Evolutionary conservation across 2,888 invertebrate species (phyloP).

Genomic region (Amorpha juglandis): DNA sequence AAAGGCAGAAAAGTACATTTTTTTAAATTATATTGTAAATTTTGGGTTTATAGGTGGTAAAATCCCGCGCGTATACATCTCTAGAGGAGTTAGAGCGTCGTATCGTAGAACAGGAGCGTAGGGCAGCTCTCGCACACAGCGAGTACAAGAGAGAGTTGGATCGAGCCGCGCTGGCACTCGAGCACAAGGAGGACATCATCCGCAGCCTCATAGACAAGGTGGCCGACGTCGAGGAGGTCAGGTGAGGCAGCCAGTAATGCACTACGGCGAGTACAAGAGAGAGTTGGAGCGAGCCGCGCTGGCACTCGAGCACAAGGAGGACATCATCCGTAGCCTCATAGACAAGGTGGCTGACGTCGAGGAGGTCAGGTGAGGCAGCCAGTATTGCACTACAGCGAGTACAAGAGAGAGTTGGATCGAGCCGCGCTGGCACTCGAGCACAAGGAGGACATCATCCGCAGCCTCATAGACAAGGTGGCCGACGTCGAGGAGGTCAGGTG

Average conservation of each 20-base stretch:
- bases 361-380: conserved; percentile 62
- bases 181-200: conserved; percentile 76
- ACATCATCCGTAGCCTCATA: conserved; percentile 72
- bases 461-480: conserved; percentile 76
- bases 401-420: conserved; percentile 67
- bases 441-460: conserved; percentile 74
- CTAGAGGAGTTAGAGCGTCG: conserved; percentile 78
- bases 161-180: conserved; percentile 61
- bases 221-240: conserved; percentile 75
- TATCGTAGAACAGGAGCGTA: conserved; percentile 71
- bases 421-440: conserved; percentile 66
- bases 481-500: conserved; percentile 76
- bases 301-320: conserved; percentile 72
- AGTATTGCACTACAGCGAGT: conserved; percentile 59
- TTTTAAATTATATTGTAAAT: too few relatives aligned
- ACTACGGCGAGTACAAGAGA: conserved; percentile 62
- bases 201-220: conserved; percentile 76
- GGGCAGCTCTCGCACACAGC: conserved; percentile 65
- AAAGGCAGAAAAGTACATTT: too few relatives aligned
- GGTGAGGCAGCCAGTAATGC: conserved; percentile 53
- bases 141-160: conserved; percentile 70
- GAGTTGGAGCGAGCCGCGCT: conserved; percentile 68
- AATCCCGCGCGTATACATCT: conserved; percentile 76
- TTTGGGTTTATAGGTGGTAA: conserved; percentile 52
- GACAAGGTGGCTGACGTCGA: conserved; percentile 78